Percentiles rank a stretch among this genome's conserved stretches.
These are phyloP conservation scores for Bos taurus DNA, from an alignment of 2,113 vertebrate species.

Conservation along the genomic window DNA sequence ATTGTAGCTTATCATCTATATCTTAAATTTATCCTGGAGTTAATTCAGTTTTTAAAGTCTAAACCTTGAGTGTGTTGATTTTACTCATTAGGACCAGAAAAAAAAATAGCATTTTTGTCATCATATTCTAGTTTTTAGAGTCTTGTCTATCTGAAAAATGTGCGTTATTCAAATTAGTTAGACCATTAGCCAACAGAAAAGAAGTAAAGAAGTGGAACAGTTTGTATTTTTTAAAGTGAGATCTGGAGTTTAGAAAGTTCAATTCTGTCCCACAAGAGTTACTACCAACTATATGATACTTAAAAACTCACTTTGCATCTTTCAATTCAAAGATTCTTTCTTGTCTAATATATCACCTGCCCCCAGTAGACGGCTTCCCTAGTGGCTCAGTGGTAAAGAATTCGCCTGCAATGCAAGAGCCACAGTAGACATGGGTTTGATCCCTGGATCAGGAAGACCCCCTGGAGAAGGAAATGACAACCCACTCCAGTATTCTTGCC, in stretches of 20 bases:
- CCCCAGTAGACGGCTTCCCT: background rate
- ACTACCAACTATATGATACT: background rate
- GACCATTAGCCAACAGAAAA: background rate
- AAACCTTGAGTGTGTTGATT: background rate
- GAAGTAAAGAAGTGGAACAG: background rate
- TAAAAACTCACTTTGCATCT: background rate
- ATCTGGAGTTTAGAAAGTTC: background rate
- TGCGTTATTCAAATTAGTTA: background rate
- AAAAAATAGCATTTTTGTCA: background rate
- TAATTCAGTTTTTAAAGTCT: conserved; percentile 1
- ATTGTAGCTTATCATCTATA: background rate
- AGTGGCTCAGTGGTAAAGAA: background rate
- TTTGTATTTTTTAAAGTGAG: background rate
- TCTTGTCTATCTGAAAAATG: background rate
- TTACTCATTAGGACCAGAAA: background rate
- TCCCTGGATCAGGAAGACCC: background rate
- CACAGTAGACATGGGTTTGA: background rate
- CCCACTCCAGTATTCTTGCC: background rate
- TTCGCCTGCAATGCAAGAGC: background rate
- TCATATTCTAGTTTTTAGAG: background rate
- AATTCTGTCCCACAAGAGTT: background rate
- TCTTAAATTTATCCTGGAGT: background rate
- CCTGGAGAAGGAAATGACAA: background rate
- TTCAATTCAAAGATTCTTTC: background rate
- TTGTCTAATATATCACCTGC: background rate